Evolutionary conservation across 2,797 vertebrate species (phyloP).

Genomic region (Halcyon leucocephala): DNA sequence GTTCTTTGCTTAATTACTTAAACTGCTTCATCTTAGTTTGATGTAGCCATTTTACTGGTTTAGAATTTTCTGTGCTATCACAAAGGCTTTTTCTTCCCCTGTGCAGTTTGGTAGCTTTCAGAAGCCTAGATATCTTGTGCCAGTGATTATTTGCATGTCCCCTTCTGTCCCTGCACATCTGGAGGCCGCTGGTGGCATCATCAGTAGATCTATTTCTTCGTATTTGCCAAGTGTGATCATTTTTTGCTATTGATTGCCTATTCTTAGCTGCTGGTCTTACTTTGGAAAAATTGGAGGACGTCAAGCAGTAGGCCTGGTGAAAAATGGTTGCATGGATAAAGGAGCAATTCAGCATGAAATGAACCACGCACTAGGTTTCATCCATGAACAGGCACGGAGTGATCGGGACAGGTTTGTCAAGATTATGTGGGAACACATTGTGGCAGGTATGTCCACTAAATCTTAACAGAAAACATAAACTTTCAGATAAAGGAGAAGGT

Average conservation of each 20-base stretch:
- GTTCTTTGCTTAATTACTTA: background rate
- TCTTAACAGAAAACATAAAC: background rate
- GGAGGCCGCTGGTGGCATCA: background rate
- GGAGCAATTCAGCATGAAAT: constrained; percentile 90
- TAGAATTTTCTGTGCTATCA: background rate
- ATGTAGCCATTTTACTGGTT: background rate
- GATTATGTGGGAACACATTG: constrained; percentile 89
- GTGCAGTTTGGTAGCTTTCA: background rate
- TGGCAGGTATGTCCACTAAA: constrained; percentile 80
- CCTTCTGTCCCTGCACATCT: background rate
- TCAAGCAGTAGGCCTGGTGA: constrained; percentile 86
- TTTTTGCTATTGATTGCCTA: background rate
- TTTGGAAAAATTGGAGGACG: constrained; percentile 85
- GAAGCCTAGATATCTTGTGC: background rate
- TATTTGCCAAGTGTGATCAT: background rate
- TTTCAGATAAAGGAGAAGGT: background rate
- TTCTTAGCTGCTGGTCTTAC: constrained; percentile 87
- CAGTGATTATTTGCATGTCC: background rate
- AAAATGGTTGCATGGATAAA: constrained; percentile 81
- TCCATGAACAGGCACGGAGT: constrained; percentile 89
- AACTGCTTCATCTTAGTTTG: background rate
- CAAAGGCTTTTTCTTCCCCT: background rate
- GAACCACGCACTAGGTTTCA: constrained; percentile 89
- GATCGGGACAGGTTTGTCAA: constrained; percentile 90
- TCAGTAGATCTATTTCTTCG: background rate